phyloP scores from a whole-genome alignment of 2,888 invertebrate genomes.

The Microctonus hyperodae region DNA sequence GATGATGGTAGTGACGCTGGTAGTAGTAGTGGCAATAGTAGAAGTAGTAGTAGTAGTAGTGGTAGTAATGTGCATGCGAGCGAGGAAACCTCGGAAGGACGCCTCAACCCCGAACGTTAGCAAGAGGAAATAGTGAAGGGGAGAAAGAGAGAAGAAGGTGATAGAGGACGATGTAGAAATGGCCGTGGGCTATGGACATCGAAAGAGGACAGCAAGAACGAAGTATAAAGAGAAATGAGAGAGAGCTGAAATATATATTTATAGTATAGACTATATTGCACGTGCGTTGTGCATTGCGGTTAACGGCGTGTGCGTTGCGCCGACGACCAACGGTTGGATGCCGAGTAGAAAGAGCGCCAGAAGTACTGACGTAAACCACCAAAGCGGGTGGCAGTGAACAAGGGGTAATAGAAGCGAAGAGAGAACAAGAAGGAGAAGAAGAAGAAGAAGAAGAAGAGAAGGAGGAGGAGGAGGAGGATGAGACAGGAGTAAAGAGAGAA shows the following conservation, averaged over 20 bases:
- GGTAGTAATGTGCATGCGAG: conserved; percentile 31
- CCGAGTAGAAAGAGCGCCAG: conserved; percentile 49
- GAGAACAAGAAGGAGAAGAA: conserved; percentile 18
- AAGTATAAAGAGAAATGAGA: conserved; percentile 30
- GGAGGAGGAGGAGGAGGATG: conserved; percentile 29
- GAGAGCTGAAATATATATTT: conserved; percentile 43
- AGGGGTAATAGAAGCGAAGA: too few relatives aligned
- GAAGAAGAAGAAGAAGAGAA: conserved; percentile 39
- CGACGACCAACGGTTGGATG: conserved; percentile 57
- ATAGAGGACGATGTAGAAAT: conserved; percentile 3
- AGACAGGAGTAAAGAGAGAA: conserved; percentile 42
- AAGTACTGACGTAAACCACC: conserved; percentile 40
- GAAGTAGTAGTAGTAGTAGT: conserved; percentile 37
- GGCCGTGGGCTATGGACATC: conserved; percentile 36
- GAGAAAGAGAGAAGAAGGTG: conserved; percentile 9
- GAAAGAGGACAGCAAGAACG: conserved; percentile 27
- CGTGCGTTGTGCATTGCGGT: conserved; percentile 59
- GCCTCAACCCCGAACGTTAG: not conserved
- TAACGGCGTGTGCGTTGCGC: conserved; percentile 60
- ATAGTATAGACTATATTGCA: conserved; percentile 41
- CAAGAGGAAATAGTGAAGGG: conserved; percentile 29
- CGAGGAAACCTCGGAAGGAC: conserved; percentile 27
- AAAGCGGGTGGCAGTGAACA: conserved; percentile 38
- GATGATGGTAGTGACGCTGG: conserved; percentile 38
- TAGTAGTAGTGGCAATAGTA: conserved; percentile 38